Evolutionary conservation across 2,113 vertebrate species (phyloP), one percentile per base, ranked within the genome.

Genomic region (Carassius gibelio): DNA sequence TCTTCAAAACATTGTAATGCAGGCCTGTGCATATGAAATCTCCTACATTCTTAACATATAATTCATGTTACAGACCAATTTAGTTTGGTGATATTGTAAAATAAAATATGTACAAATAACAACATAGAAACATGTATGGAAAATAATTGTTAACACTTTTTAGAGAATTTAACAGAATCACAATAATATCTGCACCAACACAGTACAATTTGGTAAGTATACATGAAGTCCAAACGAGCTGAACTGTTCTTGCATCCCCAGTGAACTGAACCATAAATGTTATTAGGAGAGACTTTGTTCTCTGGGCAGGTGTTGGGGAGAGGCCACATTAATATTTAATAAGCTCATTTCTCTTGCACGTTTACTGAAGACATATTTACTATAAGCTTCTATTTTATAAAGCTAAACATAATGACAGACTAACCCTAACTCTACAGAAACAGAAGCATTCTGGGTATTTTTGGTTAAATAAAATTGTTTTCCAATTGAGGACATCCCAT

Each of bases 301-400:
- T 48, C 38, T 8, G 71, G 74, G 3, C n/a, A 26, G 9, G 50
- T 26, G 8, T 19, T 79, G 8, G 30, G 78, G 57, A 52, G 79
- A 75, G 59, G 57, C 11, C 4, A 52, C 21, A 86, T 86, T 82
- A 86, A 82, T 86, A 75, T 82, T 86, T 86, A 52, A 68, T 75
- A 55, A 52, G 42, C 45, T 52, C 42, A 42, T 71, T 17, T 68
- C 3, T 1, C 66, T 69, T 7, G 69, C 34, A 61, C 3, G 23
- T 13, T 36, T 68, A 50, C 52, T 45, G 14, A 50, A 30, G 9
- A 11, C 17, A 52, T n/a, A 64, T 34, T 66, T 57, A 19, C 11
- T 38, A n/a, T 55, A 7, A 30, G 5, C 19, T 30, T 76, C 4
- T 19, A 26, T 50, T 52, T 38, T 57, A 7, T 78, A 66, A 45